These are phyloP conservation scores for Coracopsis vasa DNA, from an alignment of 2,113 vertebrate genomes.

Conservation along the genomic window DNA sequence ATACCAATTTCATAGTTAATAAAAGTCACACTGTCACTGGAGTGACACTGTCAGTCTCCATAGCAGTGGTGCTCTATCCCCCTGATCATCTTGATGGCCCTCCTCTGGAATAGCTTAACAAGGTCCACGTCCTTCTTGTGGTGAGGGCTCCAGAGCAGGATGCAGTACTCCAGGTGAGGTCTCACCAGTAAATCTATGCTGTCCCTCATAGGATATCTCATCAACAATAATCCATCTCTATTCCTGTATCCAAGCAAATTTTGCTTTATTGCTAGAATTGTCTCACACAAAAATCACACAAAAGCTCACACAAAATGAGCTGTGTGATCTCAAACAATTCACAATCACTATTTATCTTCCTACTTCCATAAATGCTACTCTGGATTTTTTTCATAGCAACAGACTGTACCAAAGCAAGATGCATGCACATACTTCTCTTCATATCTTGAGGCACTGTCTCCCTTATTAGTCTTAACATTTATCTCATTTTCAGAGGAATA, in stretches of 20 bases:
- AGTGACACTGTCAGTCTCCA: background rate
- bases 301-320: background rate
- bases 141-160: background rate
- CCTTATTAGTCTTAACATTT: background rate
- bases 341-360: background rate
- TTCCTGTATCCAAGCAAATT: background rate
- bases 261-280: background rate
- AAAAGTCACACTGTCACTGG: background rate
- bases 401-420: background rate
- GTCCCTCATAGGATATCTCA: background rate
- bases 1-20: background rate
- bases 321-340: background rate
- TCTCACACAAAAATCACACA: background rate
- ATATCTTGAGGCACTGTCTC: background rate
- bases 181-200: background rate
- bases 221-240: background rate
- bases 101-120: background rate
- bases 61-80: background rate
- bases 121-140: background rate
- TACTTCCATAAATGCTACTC: background rate
- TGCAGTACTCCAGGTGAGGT: background rate
- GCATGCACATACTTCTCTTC: background rate
- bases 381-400: background rate
- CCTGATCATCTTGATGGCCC: background rate
- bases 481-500: background rate